A percentile compares a stretch with the other conserved stretches of the same genome.
Evolutionary conservation across 1,140 invertebrate genomes (phyloP).

Genomic region (Eupristina koningsbergeri): DNA sequence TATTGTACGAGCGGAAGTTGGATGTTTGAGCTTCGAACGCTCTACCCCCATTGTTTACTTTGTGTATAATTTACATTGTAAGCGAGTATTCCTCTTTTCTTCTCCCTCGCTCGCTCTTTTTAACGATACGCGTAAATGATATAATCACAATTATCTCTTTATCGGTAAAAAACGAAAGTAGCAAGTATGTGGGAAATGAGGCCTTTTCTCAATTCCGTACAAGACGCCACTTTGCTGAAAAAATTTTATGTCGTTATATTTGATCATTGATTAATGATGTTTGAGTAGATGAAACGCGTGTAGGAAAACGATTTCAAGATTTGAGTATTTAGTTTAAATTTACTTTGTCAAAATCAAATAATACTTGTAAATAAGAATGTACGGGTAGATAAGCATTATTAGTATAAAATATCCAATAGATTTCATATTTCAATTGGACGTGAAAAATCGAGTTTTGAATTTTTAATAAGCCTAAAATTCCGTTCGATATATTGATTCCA

Average conservation of each 20-base stretch:
- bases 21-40: slow-evolving; percentile 30
- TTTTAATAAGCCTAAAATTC: no score
- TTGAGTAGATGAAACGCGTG: slow-evolving; percentile 4
- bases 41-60: slow-evolving; percentile 33
- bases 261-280: slow-evolving; percentile 44
- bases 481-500: no score
- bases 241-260: slow-evolving; percentile 47
- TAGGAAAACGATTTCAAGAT: not conserved
- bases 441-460: no score
- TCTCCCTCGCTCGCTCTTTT: not conserved
- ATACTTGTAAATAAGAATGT: not conserved
- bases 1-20: slow-evolving; percentile 18
- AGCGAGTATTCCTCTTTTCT: not conserved
- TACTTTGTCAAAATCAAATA: not conserved
- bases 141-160: slow-evolving; percentile 14
- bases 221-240: slow-evolving; percentile 28
- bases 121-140: not conserved
- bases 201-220: not conserved
- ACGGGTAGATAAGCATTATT: not conserved
- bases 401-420: no score
- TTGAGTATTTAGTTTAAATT: not conserved
- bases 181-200: not conserved
- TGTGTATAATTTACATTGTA: slow-evolving; percentile 41
- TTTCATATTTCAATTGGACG: not conserved
- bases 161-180: slow-evolving; percentile 26